phyloP scores from a whole-genome alignment of 2,888 invertebrate genomes.

The Arenicola marina region DNA sequence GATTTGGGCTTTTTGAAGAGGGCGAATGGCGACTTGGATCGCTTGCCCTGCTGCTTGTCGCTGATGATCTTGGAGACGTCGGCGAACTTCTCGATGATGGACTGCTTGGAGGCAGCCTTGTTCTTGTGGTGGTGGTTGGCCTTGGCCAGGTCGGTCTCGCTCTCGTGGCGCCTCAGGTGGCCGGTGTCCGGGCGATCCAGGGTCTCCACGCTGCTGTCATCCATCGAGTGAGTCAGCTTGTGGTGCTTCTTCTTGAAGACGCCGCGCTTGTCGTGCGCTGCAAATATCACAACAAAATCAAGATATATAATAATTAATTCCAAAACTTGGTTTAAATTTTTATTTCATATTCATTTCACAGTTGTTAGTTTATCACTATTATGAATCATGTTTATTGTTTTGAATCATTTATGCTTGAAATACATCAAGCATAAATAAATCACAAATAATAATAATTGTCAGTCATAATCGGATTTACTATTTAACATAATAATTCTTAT shows the following conservation, averaged over 20 bases:
- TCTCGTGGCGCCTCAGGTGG: constrained; percentile 51
- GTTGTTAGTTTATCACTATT: too few relatives aligned
- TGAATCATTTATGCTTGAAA: too few relatives aligned
- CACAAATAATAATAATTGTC: too few relatives aligned
- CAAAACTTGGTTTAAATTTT: too few relatives aligned
- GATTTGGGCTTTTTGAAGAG: constrained; percentile 63
- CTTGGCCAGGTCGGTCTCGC: constrained; percentile 56
- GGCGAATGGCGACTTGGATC: constrained; percentile 72
- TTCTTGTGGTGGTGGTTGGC: constrained; percentile 19
- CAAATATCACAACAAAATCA: background rate
- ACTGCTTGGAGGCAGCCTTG: constrained; percentile 43
- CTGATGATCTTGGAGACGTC: constrained; percentile 30
- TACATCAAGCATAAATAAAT: too few relatives aligned
- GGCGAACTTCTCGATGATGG: constrained; percentile 47
- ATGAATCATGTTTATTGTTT: too few relatives aligned
- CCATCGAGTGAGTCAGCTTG: constrained; percentile 60
- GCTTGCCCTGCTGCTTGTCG: constrained; percentile 12
- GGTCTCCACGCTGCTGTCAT: constrained; percentile 37
- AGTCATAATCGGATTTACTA: too few relatives aligned
- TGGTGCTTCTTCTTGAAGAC: constrained; percentile 39
- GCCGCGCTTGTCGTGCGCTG: constrained; percentile 12
- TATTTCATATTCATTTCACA: too few relatives aligned
- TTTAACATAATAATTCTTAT: too few relatives aligned
- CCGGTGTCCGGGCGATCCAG: background rate
- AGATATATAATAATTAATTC: too few relatives aligned